A percentile compares a stretch with the other conserved stretches of the same genome.
These are phyloP conservation scores for Tetraodon nigroviridis DNA, from an alignment of 2,113 vertebrate genomes.

Conservation along the genomic window DNA sequence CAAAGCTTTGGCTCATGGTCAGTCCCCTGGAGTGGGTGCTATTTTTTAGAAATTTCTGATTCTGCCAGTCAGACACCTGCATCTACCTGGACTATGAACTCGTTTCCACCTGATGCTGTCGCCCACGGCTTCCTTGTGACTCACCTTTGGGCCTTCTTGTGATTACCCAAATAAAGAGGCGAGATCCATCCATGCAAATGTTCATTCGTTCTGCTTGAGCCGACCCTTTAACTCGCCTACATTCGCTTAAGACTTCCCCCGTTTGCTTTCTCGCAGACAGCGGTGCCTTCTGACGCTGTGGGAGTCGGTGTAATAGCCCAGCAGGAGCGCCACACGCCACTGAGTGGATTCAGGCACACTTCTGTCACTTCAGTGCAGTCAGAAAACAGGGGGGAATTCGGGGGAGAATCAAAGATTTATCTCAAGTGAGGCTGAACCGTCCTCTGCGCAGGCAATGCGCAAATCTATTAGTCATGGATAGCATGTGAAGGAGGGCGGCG, in stretches of 20 bases:
- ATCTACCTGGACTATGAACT: too few relatives aligned
- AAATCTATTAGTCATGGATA: slow-evolving; percentile 17
- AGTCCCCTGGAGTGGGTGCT: too few relatives aligned
- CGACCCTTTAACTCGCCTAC: slow-evolving; percentile 17
- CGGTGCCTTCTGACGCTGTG: slow-evolving; percentile 45
- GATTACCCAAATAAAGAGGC: slow-evolving; percentile 14
- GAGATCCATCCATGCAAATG: slow-evolving; percentile 37
- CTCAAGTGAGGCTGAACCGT: slow-evolving; percentile 36
- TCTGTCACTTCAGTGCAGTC: slow-evolving; percentile 51
- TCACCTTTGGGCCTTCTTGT: slow-evolving; percentile 5
- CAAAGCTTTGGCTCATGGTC: too few relatives aligned
- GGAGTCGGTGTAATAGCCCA: slow-evolving; percentile 59
- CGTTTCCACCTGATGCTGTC: too few relatives aligned
- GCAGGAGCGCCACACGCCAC: slow-evolving; percentile 45
- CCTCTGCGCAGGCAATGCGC: slow-evolving; percentile 10
- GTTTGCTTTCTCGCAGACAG: slow-evolving; percentile 34
- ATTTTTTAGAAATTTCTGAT: too few relatives aligned
- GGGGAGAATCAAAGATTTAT: slow-evolving; percentile 46
- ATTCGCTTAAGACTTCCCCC: slow-evolving; percentile 21
- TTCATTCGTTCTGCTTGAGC: slow-evolving; percentile 16
- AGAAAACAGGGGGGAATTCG: slow-evolving; percentile 40
- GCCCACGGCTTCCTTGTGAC: too few relatives aligned
- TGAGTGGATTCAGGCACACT: slow-evolving; percentile 45
- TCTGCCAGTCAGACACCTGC: too few relatives aligned
- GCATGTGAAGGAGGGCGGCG: slow-evolving; percentile 4